Conservation (phyloP, 2,888 invertebrate genomes). For the Clanis bilineata region DNA sequence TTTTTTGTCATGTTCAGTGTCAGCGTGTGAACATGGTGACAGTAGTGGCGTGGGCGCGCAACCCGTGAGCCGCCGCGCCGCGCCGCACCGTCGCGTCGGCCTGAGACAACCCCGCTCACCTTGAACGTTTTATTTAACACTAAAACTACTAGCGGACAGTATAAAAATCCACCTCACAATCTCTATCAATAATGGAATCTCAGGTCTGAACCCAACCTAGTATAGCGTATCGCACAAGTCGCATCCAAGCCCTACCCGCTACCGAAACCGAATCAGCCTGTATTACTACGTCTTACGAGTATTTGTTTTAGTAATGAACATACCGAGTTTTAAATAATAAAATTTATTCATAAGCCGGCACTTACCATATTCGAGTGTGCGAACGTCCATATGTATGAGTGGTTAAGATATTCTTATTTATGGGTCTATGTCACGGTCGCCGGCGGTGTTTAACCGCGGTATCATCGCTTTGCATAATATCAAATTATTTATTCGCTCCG, state of each 20-base stretch:
- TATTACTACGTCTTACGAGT: constrained; percentile 78
- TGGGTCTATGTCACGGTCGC: constrained; percentile 80
- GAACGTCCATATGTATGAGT: constrained; percentile 81
- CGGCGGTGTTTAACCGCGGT: constrained; percentile 60
- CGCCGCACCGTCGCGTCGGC: constrained; percentile 39
- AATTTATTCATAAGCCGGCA: constrained; percentile 81
- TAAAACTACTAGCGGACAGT: constrained; percentile 48
- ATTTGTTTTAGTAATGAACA: constrained; percentile 83
- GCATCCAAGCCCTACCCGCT: neutral
- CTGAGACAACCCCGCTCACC: constrained; percentile 60
- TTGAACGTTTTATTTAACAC: constrained; percentile 64
- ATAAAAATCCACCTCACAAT: constrained; percentile 43
- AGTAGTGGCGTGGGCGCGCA: constrained; percentile 61
- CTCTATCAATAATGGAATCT: constrained; percentile 31
- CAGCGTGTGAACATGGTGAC: constrained; percentile 36
- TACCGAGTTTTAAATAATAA: constrained; percentile 81
- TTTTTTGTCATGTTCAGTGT: neutral
- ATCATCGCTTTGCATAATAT: constrained; percentile 80
- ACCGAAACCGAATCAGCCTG: constrained; percentile 62
- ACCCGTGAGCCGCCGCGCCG: constrained; percentile 35
- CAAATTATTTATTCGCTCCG: constrained; percentile 79
- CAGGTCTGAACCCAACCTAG: neutral
- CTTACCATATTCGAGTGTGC: constrained; percentile 80
- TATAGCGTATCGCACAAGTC: constrained; percentile 16
- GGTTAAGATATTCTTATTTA: constrained; percentile 81